A percentile compares a stretch with the other conserved stretches of the same genome.
phyloP scores from a whole-genome alignment of 1,140 invertebrate genomes.

The Drosophila aff. region DNA sequence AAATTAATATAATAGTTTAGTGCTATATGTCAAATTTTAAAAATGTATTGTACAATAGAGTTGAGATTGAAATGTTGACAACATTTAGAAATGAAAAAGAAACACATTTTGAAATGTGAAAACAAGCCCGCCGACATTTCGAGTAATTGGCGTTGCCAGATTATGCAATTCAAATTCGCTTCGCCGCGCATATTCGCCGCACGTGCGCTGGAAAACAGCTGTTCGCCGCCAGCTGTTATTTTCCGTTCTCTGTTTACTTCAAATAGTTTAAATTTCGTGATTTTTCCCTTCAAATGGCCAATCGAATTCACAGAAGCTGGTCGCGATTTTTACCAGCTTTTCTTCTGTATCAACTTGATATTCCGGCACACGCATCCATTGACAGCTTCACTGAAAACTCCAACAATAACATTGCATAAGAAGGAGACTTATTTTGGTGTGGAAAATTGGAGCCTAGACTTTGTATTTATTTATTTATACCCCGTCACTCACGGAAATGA shows the following conservation, averaged over 20 bases:
- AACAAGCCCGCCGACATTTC: background rate
- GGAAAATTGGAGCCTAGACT: slow-evolving; percentile 23
- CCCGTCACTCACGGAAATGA: slow-evolving; percentile 6
- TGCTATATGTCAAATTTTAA: too few relatives aligned
- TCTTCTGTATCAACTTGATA: background rate
- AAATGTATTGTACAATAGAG: too few relatives aligned
- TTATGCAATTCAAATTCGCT: background rate
- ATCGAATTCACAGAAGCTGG: slow-evolving; percentile 29
- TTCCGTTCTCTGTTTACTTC: slow-evolving; percentile 20
- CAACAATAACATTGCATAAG: slow-evolving; percentile 43
- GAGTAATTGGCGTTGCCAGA: background rate
- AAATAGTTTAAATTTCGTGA: slow-evolving; percentile 15
- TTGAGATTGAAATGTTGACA: too few relatives aligned
- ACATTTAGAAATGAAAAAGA: too few relatives aligned
- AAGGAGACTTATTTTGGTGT: slow-evolving; percentile 5
- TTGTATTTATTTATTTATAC: slow-evolving; percentile 16
- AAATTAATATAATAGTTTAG: too few relatives aligned
- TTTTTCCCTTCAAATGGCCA: slow-evolving; percentile 36
- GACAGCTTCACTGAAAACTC: background rate
- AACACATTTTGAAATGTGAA: background rate
- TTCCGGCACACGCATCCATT: slow-evolving; percentile 5
- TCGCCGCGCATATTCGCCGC: background rate
- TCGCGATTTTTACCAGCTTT: slow-evolving; percentile 11
- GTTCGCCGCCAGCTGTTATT: slow-evolving; percentile 19
- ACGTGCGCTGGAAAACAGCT: slow-evolving; percentile 24